A percentile compares a stretch with the other conserved stretches of the same genome.
phyloP scores from a whole-genome alignment of 2,797 vertebrate species.

The Picus viridis region DNA sequence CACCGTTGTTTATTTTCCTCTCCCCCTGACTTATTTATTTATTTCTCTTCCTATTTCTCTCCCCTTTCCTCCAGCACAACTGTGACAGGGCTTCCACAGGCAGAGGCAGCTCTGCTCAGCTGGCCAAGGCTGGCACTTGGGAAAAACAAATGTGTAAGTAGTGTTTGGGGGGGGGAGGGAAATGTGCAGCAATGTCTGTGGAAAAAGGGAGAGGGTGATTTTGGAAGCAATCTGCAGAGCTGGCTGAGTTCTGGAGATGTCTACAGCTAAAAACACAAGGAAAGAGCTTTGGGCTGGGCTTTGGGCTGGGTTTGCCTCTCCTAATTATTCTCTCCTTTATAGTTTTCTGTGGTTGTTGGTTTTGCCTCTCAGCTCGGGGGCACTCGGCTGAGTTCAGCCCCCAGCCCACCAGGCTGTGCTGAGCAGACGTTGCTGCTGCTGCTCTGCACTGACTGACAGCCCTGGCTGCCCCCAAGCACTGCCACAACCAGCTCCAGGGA shows the following conservation, averaged over 20 bases:
- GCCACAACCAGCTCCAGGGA: background rate
- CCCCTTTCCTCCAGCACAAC: background rate
- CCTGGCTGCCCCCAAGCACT: background rate
- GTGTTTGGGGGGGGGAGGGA: background rate
- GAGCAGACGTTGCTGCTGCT: background rate
- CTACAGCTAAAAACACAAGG: slow-evolving; percentile 1
- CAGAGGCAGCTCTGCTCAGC: background rate
- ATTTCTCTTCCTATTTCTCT: background rate
- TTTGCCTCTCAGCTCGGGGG: background rate
- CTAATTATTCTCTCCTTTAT: background rate
- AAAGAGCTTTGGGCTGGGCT: background rate
- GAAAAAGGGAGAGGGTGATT: slow-evolving; percentile 30
- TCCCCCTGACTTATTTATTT: too few relatives aligned
- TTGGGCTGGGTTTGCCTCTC: too few relatives aligned
- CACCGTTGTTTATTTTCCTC: too few relatives aligned
- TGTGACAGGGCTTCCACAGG: background rate
- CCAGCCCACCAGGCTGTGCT: background rate
- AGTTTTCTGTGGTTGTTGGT: background rate
- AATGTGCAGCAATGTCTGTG: background rate
- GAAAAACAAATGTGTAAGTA: slow-evolving; percentile 21
- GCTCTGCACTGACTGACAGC: slow-evolving; percentile 4
- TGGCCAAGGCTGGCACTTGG: background rate
- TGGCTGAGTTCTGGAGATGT: background rate
- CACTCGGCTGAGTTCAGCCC: background rate
- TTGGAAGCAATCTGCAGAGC: slow-evolving; percentile 23